Evolutionary conservation across 2,888 invertebrate genomes (phyloP), one percentile per base, ranked within the genome.

Genomic region (Lepidocyrtinus sp.): DNA sequence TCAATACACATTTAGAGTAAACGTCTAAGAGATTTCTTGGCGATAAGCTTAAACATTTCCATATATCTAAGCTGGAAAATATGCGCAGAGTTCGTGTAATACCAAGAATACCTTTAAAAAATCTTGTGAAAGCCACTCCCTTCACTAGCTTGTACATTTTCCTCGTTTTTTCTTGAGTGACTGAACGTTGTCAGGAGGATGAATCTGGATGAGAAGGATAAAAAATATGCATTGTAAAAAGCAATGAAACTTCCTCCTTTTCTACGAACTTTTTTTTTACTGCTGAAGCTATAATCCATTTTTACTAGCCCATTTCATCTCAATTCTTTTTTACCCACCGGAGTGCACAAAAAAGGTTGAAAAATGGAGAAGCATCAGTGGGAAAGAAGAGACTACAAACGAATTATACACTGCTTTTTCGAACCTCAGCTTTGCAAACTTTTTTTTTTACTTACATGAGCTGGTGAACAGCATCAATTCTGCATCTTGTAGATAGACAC

Each of bases 181-280:
- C 65, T 80, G 71, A 74, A 75, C 74, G 61, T 80, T 80, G 80
- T 80, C 80, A 75, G 70, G 67, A 70, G 75, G 79, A 74, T 79
- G 79, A 79, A 79, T 79, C 79, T 79, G 78, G 68, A 64, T 63
- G 63, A 72, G 63, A 62, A 46, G 63, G 45, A 63, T 62, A 21
- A 62, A 62, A 71, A 62, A 36, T 5, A 5, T 9, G 36, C 5
- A 12, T 36, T 9, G 12, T 9, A 24, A 64, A 73, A 50, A 76
- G 25, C 22, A 67, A 36, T 36, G 12, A 36, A 36, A 72, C 21
- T 63, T 19, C 2, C 19, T 68, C 15, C 19, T 24, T 68, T 45
- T 45, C 17, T 67, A 24, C 26, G 64, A 25, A 46, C 21, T 71
- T 12, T 26, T 59, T 61, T 24, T 19, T 75, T 68, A 21, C 21